These are phyloP conservation scores for Toxotes chatareus DNA, from an alignment of 2,113 vertebrate genomes.

Conservation along the genomic window DNA sequence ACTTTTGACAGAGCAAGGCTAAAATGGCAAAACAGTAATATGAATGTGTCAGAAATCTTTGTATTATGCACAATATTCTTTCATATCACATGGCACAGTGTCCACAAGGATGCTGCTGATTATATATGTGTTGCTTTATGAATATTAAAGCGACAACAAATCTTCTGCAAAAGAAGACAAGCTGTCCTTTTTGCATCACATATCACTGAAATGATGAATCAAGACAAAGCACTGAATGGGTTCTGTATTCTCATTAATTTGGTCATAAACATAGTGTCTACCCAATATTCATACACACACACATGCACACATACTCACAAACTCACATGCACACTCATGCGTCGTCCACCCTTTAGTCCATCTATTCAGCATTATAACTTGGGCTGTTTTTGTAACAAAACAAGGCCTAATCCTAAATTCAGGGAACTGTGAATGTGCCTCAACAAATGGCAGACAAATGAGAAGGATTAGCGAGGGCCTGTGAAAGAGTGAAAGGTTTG, in stretches of 20 bases:
- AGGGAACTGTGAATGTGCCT: constrained; percentile 83
- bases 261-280: constrained; percentile 37
- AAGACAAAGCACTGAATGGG: not conserved
- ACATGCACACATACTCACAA: constrained; percentile 51
- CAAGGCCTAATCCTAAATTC: constrained; percentile 86
- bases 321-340: constrained; percentile 63
- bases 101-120: not conserved
- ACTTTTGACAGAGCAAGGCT: no score
- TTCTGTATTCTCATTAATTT: constrained; percentile 38
- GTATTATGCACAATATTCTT: not conserved
- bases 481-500: constrained; percentile 84
- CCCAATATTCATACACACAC: constrained; percentile 42
- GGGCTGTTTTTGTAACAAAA: constrained; percentile 87
- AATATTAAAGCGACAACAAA: not conserved
- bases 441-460: constrained; percentile 87
- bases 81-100: not conserved
- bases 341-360: constrained; percentile 70
- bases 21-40: no score
- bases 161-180: not conserved
- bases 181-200: not conserved
- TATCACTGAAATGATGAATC: not conserved
- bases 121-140: not conserved
- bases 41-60: no score
- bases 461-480: constrained; percentile 83
- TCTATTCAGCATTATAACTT: constrained; percentile 81